phyloP scores from a whole-genome alignment of 2,797 vertebrate species.

The Oreochromis mossambicus region DNA sequence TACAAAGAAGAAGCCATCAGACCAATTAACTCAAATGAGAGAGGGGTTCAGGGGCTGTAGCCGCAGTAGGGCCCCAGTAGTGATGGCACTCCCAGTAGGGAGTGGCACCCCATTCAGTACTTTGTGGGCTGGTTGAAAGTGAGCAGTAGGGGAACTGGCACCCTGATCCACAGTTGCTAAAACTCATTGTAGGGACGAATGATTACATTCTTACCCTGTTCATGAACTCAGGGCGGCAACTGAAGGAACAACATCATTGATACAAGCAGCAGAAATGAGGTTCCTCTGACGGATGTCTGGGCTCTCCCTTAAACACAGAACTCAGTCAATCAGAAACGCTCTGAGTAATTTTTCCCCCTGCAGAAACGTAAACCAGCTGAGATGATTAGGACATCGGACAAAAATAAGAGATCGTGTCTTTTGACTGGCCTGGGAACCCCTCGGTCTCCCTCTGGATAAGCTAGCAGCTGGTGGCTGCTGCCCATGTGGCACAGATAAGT shows the following conservation, averaged over 20 bases:
- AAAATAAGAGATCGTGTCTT: not conserved
- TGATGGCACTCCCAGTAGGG: not conserved
- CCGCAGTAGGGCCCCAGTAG: not conserved
- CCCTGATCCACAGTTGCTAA: not conserved
- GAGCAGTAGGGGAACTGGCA: not conserved
- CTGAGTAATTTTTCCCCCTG: accelerated
- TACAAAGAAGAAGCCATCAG: not conserved
- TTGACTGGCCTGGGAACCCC: not conserved
- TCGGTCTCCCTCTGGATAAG: not conserved
- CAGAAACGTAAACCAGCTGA: not conserved
- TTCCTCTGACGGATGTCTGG: not conserved
- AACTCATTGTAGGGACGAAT: not conserved
- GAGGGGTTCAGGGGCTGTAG: not conserved
- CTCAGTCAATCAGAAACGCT: not conserved
- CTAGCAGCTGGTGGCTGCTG: not conserved
- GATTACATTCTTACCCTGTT: not conserved
- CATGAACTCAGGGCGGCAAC: not conserved
- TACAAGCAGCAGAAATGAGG: not conserved
- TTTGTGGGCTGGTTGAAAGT: not conserved
- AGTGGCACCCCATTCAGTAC: not conserved
- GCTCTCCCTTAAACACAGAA: not conserved
- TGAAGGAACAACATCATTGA: not conserved
- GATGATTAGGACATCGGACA: not conserved
- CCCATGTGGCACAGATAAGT: not conserved
- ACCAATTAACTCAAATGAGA: not conserved